A percentile compares a stretch with the other conserved stretches of the same genome.
phyloP scores from a whole-genome alignment of 2,888 invertebrate species.

The Pantelozetes paolii region DNA sequence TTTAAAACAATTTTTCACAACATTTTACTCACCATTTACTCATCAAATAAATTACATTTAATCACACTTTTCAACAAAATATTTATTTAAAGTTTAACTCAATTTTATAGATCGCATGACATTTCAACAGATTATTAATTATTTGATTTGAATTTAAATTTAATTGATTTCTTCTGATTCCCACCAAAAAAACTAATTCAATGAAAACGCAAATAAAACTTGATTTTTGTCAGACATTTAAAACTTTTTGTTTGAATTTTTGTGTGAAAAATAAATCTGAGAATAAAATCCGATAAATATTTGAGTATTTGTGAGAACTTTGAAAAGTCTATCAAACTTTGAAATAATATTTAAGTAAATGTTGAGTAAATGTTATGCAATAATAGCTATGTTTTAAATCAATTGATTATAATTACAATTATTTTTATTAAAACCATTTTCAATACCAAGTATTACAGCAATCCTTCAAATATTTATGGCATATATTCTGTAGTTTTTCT shows the following conservation, averaged over 20 bases:
- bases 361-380: too few relatives aligned
- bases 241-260: neutral
- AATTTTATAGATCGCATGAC: neutral
- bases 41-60: neutral
- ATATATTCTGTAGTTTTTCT: neutral
- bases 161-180: too few relatives aligned
- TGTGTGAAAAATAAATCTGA: neutral
- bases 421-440: neutral
- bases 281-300: neutral
- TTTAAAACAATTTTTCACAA: neutral
- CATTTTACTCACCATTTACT: too few relatives aligned
- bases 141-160: neutral
- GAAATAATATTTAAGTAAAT: neutral
- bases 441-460: neutral
- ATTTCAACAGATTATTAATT: neutral
- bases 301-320: neutral
- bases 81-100: neutral
- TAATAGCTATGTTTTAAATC: neutral
- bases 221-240: neutral
- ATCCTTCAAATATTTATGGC: neutral
- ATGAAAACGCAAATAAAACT: too few relatives aligned
- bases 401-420: neutral
- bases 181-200: too few relatives aligned
- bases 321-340: neutral
- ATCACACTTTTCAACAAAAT: neutral